Evolutionary conservation across 1,140 invertebrate genomes (phyloP).

Genomic region (Lordiphosa clarofinis): DNA sequence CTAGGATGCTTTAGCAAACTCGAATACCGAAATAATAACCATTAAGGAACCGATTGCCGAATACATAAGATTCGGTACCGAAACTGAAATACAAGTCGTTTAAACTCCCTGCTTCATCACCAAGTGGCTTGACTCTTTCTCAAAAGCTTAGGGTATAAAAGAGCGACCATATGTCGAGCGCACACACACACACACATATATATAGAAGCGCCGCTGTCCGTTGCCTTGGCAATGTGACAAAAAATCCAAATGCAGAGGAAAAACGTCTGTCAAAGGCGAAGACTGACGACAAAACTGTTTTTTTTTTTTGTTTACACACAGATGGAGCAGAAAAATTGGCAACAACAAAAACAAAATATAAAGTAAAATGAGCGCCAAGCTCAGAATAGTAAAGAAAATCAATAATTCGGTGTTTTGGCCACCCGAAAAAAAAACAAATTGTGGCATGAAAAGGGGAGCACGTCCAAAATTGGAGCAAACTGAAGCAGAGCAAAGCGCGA

Average conservation of each 20-base stretch:
- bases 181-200: conserved; percentile 5
- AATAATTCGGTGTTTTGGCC: conserved; percentile 57
- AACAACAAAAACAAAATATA: conserved; percentile 6
- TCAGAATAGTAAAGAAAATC: conserved; percentile 48
- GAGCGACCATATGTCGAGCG: conserved; percentile 49
- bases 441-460: conserved; percentile 35
- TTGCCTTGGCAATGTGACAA: conserved; percentile 72
- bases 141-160: conserved; percentile 25
- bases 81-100: too few species aligned
- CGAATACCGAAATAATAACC: too few species aligned
- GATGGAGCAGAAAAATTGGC: neutral
- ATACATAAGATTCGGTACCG: too few species aligned
- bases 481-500: conserved; percentile 5
- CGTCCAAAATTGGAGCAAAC: conserved; percentile 32
- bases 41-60: too few species aligned
- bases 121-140: neutral
- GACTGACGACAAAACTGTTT: conserved; percentile 29
- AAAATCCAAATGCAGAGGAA: conserved; percentile 55
- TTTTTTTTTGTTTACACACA: conserved; percentile 17
- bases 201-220: conserved; percentile 15
- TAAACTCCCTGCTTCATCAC: too few species aligned
- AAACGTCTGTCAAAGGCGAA: conserved; percentile 31
- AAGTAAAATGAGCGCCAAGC: conserved; percentile 54
- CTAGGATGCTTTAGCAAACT: too few species aligned
- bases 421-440: conserved; percentile 35